A percentile compares a stretch with the other conserved stretches of the same genome.
Conservation (phyloP, 2,888 invertebrate genomes). For the Coleophora deauratella region DNA sequence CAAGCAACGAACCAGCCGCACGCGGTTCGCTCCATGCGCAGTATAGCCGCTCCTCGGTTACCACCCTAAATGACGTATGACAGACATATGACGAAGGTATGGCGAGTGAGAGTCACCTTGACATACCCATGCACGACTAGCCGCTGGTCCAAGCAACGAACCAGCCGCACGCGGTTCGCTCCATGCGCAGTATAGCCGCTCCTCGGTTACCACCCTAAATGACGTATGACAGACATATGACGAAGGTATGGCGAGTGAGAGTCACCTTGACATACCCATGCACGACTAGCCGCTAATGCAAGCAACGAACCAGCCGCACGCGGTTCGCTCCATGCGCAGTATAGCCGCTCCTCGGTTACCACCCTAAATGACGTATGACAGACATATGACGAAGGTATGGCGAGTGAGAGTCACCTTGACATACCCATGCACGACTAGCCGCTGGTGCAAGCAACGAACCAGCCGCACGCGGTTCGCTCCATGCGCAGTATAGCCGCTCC, state of each 20-base stretch:
- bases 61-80: no score
- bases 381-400: no score
- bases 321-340: slow-evolving; percentile 82
- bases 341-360: slow-evolving; percentile 90
- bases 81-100: no score
- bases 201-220: slow-evolving; percentile 90
- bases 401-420: slow-evolving; percentile 28
- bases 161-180: slow-evolving; percentile 39
- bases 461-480: slow-evolving; percentile 67
- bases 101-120: no score
- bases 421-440: slow-evolving; percentile 76
- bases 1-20: slow-evolving; percentile 60
- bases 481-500: slow-evolving; percentile 85
- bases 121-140: slow-evolving; percentile 73
- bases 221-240: no score
- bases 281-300: slow-evolving; percentile 85
- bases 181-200: slow-evolving; percentile 89
- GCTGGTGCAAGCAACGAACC: slow-evolving; percentile 88
- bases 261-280: slow-evolving; percentile 36
- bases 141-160: slow-evolving; percentile 87
- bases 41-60: slow-evolving; percentile 91
- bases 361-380: no score
- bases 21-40: slow-evolving; percentile 79
- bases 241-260: no score
- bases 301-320: slow-evolving; percentile 76